These are phyloP conservation scores for Argyrosomus regius DNA, from an alignment of 2,797 vertebrate genomes.

Conservation along the genomic window DNA sequence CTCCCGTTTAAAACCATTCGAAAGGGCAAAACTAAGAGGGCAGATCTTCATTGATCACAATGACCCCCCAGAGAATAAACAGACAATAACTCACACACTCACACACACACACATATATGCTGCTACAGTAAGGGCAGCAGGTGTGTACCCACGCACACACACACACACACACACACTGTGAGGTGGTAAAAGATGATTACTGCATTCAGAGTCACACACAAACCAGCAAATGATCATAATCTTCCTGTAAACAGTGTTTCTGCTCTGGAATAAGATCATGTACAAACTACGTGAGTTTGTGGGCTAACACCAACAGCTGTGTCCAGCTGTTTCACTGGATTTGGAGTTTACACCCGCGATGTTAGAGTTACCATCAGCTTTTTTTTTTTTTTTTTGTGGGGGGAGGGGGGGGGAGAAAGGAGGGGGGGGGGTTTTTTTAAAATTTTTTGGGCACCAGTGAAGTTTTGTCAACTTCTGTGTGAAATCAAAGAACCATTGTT, in stretches of 20 bases:
- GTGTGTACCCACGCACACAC: neutral
- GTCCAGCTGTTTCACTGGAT: too few relatives aligned
- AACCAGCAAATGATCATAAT: neutral
- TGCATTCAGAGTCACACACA: neutral
- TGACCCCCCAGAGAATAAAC: constrained; percentile 32
- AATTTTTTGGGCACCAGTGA: too few relatives aligned
- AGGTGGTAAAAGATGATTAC: neutral
- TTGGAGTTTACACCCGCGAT: too few relatives aligned
- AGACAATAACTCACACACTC: constrained; percentile 39
- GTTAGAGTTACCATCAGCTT: too few relatives aligned
- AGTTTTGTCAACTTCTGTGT: too few relatives aligned
- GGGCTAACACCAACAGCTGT: too few relatives aligned
- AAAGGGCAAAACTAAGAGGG: constrained; percentile 54
- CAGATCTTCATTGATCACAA: constrained; percentile 61
- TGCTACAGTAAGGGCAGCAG: neutral
- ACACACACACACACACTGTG: constrained; percentile 7
- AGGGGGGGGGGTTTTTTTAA: too few relatives aligned
- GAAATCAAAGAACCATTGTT: too few relatives aligned
- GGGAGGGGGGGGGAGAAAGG: too few relatives aligned
- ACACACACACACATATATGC: constrained; percentile 18
- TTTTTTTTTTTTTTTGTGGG: too few relatives aligned
- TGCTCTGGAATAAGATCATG: too few relatives aligned
- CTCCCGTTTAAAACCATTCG: constrained; percentile 33
- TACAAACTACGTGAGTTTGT: too few relatives aligned
- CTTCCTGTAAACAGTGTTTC: neutral